Conservation (phyloP, 1,140 invertebrate species). For the Drosophila erecta region DNA sequence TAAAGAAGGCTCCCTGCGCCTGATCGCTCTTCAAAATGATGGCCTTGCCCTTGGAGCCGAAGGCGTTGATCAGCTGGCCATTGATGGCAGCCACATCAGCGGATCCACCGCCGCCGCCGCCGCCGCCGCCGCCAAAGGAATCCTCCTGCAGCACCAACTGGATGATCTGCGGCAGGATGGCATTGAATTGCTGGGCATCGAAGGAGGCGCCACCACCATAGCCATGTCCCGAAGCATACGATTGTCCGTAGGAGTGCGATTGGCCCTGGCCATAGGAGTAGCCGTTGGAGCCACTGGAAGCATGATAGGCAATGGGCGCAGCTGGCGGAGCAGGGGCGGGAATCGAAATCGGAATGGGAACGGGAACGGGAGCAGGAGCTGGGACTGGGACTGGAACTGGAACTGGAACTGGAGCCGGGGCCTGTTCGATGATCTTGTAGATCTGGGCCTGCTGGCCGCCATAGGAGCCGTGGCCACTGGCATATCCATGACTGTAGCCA, state of each 20-base stretch:
- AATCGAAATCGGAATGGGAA: conserved; percentile 37
- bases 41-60: conserved; percentile 62
- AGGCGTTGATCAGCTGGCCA: conserved; percentile 63
- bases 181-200: conserved; percentile 53
- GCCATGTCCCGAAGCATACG: conserved; percentile 61
- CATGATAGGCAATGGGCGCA: conserved; percentile 49
- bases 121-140: conserved; percentile 44
- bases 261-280: conserved; percentile 45
- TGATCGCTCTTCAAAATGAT: conserved; percentile 66
- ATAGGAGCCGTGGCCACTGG: conserved; percentile 26
- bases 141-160: conserved; percentile 74
- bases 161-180: conserved; percentile 73
- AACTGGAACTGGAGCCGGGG: conserved; percentile 20
- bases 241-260: conserved; percentile 54
- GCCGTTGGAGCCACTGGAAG: conserved; percentile 23
- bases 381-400: conserved; percentile 3
- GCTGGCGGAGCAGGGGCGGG: conserved; percentile 16
- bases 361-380: conserved; percentile 4
- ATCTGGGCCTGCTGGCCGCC: conserved; percentile 55
- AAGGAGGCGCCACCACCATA: conserved; percentile 47
- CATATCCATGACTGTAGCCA: conserved; percentile 29
- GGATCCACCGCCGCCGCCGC: conserved; percentile 45
- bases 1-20: conserved; percentile 65
- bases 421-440: conserved; percentile 71
- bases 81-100: conserved; percentile 63